Evolutionary conservation across 2,797 vertebrate species (phyloP).

Genomic region (Oryzias sinensis): DNA sequence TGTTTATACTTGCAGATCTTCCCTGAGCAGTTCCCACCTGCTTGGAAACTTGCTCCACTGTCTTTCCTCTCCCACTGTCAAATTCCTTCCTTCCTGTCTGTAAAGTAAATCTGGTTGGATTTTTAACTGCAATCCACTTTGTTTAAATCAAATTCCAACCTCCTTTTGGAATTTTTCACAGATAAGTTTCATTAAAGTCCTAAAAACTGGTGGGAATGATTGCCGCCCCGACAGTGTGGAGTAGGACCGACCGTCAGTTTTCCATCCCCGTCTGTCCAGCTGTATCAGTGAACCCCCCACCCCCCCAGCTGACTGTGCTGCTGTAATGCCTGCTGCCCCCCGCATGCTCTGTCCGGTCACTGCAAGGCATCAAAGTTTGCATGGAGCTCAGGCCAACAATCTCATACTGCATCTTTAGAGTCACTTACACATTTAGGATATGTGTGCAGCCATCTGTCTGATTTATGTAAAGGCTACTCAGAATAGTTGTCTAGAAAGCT

Average conservation of each 20-base stretch:
- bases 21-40: conserved; percentile 37
- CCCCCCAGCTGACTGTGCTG: conserved; percentile 60
- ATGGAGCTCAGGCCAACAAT: conserved; percentile 65
- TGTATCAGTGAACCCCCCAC: conserved; percentile 33
- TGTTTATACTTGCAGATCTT: conserved; percentile 24
- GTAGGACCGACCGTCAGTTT: conserved; percentile 45
- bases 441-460: background rate
- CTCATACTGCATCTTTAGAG: conserved; percentile 40
- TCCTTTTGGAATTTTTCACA: background rate
- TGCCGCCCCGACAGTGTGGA: conserved; percentile 41
- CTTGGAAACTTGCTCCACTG: conserved; percentile 56
- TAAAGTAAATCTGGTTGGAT: conserved; percentile 7
- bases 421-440: conserved; percentile 10
- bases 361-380: conserved; percentile 68
- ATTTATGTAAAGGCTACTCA: background rate
- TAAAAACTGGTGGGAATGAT: conserved; percentile 19
- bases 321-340: conserved; percentile 69
- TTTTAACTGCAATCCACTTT: conserved; percentile 1
- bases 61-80: conserved; percentile 59
- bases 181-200: no score
- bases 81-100: conserved; percentile 19
- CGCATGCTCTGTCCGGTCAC: conserved; percentile 71
- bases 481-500: conserved; percentile 6
- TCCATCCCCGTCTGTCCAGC: conserved; percentile 40
- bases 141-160: conserved; percentile 7